Percentiles rank a stretch among this genome's conserved stretches.
These are phyloP conservation scores for Nomada hirtipes DNA, from an alignment of 2,888 invertebrate species.

Conservation along the genomic window DNA sequence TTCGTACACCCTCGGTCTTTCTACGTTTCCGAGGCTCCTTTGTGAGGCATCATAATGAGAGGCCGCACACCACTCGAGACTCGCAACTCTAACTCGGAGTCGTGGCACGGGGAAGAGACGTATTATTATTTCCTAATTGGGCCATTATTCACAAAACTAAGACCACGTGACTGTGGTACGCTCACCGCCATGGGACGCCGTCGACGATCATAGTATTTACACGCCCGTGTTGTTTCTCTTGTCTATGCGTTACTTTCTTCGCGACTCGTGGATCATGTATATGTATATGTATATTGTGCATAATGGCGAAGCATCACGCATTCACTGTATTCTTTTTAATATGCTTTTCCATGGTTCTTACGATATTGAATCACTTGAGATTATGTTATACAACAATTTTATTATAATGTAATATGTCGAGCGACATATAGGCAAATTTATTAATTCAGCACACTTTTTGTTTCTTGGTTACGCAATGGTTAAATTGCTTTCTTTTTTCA, in stretches of 20 bases:
- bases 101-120: constrained; percentile 64
- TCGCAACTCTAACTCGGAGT: constrained; percentile 69
- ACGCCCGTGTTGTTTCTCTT: not conserved
- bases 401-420: too few relatives aligned
- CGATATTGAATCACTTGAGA: too few relatives aligned
- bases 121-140: constrained; percentile 78
- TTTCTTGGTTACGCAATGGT: not conserved
- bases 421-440: too few relatives aligned
- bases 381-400: too few relatives aligned
- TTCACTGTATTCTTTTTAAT: too few relatives aligned
- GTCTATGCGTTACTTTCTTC: not conserved
- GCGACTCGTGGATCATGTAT: not conserved
- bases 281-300: too few relatives aligned
- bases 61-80: constrained; percentile 67
- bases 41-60: constrained; percentile 73
- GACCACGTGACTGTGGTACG: constrained; percentile 64
- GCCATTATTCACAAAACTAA: constrained; percentile 76
- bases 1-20: constrained; percentile 57
- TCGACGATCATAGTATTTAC: constrained; percentile 25
- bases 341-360: too few relatives aligned
- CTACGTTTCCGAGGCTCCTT: constrained; percentile 64
- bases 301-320: too few relatives aligned
- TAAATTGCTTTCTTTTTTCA: not conserved
- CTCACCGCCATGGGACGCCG: constrained; percentile 20
- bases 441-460: too few relatives aligned